These are phyloP conservation scores for Falco columbarius DNA, from an alignment of 2,797 vertebrate species.

Conservation along the genomic window DNA sequence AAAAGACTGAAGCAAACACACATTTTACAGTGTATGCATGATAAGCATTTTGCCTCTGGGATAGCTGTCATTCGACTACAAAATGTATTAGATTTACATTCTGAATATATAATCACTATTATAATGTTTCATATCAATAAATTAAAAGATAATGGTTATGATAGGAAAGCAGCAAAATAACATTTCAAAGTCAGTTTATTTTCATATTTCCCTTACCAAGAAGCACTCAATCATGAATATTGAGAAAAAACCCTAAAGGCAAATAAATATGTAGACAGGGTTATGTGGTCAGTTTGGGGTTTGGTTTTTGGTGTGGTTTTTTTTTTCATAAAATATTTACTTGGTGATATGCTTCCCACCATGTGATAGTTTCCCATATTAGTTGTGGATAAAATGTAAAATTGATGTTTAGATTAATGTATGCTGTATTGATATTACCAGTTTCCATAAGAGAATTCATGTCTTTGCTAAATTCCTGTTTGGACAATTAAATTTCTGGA, in stretches of 20 bases:
- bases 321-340: not conserved
- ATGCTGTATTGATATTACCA: not conserved
- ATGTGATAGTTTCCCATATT: not conserved
- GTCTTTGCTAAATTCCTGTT: not conserved
- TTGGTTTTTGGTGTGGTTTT: too few species aligned
- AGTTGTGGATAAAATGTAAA: not conserved
- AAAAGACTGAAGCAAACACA: conserved; percentile 16
- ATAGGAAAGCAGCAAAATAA: not conserved
- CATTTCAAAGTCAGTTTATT: not conserved
- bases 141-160: not conserved
- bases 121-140: not conserved
- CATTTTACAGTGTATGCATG: conserved; percentile 12
- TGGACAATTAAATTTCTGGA: not conserved
- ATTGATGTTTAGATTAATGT: not conserved
- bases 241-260: not conserved
- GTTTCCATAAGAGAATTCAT: not conserved
- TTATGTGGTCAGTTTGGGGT: not conserved
- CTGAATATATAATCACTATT: not conserved
- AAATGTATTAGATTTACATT: conserved; percentile 16
- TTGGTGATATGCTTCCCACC: not conserved
- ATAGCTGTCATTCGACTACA: not conserved
- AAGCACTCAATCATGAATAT: not conserved
- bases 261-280: not conserved
- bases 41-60: conserved; percentile 33
- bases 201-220: not conserved